Percentiles rank a stretch among this genome's conserved stretches.
Evolutionary conservation across 2,888 invertebrate species (phyloP).

Genomic region (Euplagia quadripunctaria): DNA sequence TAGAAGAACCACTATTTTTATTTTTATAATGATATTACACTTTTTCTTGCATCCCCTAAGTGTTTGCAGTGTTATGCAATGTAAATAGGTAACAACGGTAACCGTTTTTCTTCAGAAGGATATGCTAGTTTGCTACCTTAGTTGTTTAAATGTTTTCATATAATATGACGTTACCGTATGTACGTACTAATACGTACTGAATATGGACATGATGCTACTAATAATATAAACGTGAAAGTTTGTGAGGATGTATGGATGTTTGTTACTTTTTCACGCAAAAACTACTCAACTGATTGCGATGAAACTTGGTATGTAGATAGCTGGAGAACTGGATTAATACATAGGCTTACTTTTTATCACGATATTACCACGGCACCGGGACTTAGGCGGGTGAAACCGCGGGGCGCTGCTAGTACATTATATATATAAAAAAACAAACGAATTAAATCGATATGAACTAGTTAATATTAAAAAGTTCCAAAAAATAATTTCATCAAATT

Average conservation of each 20-base stretch:
- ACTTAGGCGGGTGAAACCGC: too few relatives aligned
- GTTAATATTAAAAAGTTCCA: slow-evolving; percentile 20
- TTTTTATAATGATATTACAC: not conserved
- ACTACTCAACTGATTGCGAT: too few relatives aligned
- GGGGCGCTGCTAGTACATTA: too few relatives aligned
- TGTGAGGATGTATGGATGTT: too few relatives aligned
- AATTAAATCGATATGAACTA: not conserved
- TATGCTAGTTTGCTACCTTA: not conserved
- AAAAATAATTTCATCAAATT: slow-evolving; percentile 34
- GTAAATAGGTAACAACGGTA: not conserved
- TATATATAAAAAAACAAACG: not conserved
- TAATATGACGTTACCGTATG: not conserved
- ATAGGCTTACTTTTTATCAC: too few relatives aligned
- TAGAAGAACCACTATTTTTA: not conserved
- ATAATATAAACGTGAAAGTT: not conserved
- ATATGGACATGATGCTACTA: not conserved
- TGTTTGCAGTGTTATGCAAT: not conserved
- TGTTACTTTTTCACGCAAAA: too few relatives aligned
- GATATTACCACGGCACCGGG: too few relatives aligned
- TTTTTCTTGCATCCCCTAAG: not conserved
- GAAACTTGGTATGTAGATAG: too few relatives aligned
- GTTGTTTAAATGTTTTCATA: not conserved
- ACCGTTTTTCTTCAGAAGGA: too few relatives aligned
- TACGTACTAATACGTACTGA: not conserved
- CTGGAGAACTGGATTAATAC: too few relatives aligned